Percentiles rank a stretch among this genome's conserved stretches.
Evolutionary conservation across 2,797 vertebrate species (phyloP).

Genomic region (Allobates femoralis): DNA sequence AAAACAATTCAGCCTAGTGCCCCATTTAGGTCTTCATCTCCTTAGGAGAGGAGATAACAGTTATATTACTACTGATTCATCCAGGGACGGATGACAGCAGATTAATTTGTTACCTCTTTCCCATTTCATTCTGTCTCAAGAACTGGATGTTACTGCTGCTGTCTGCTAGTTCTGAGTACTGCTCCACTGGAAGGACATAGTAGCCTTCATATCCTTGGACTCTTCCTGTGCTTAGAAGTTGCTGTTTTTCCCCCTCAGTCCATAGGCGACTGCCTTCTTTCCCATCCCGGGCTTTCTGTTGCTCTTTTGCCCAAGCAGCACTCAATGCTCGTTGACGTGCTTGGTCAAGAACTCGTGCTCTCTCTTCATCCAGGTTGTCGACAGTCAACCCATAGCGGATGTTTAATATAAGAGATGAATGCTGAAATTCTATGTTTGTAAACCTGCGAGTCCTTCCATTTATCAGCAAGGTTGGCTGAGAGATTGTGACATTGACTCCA

Average conservation of each 20-base stretch:
- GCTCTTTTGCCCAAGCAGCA: conserved; percentile 93
- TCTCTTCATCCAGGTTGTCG: conserved; percentile 94
- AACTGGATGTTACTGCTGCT: conserved; percentile 99
- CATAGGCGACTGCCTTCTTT: conserved; percentile 94
- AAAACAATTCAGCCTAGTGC: conserved; percentile 91
- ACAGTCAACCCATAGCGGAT: conserved; percentile 89
- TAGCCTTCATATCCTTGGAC: conserved; percentile 98
- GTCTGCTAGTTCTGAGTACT: conserved; percentile 98
- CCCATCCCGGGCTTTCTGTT: conserved; percentile 91
- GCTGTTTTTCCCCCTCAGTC: conserved; percentile 98
- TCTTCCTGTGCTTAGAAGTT: conserved; percentile 91
- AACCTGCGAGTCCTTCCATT: conserved; percentile 94
- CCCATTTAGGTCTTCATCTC: conserved; percentile 92
- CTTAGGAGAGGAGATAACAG: conserved; percentile 89
- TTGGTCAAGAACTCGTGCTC: conserved; percentile 90
- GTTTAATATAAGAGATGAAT: conserved; percentile 87
- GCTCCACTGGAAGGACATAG: conserved; percentile 97
- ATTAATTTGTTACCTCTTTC: conserved; percentile 97
- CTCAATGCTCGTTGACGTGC: conserved; percentile 92
- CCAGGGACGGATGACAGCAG: conserved; percentile 79
- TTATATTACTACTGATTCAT: conserved; percentile 79
- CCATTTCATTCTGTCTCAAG: conserved; percentile 99
- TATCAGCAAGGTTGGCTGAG: conserved; percentile 82
- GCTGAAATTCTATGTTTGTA: conserved; percentile 92
- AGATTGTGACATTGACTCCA: conserved; percentile 90